These are phyloP conservation scores for Phacellophora camtschatica DNA, from an alignment of 30 jellyfish, hydroid and myxozoan species.

Conservation along the genomic window DNA sequence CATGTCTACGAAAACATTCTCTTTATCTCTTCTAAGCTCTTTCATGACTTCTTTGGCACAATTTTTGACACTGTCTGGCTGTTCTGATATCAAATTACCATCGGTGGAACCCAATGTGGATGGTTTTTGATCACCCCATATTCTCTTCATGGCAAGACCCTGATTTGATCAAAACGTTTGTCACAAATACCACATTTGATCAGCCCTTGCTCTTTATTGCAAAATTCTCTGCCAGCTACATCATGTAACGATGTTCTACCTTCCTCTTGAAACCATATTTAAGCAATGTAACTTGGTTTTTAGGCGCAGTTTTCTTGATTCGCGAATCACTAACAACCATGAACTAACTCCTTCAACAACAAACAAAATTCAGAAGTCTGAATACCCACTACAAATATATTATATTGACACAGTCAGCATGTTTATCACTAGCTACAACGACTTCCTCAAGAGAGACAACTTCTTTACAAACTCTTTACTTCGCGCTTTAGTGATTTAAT, in stretches of 20 bases:
- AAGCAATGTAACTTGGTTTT: not conserved
- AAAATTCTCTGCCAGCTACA: conserved; percentile 2
- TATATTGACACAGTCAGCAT: too few species aligned
- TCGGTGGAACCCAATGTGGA: not conserved
- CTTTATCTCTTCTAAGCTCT: too few species aligned
- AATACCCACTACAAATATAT: not conserved
- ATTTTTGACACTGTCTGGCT: too few species aligned
- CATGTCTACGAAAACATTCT: too few species aligned
- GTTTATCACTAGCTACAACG: too few species aligned
- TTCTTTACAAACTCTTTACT: too few species aligned
- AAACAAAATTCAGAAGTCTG: not conserved
- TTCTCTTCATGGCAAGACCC: conserved; percentile 29
- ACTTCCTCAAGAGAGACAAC: too few species aligned
- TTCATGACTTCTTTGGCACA: too few species aligned
- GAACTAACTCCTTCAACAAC: conserved; percentile 11
- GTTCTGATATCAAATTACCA: not conserved
- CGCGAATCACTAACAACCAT: not conserved
- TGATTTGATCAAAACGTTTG: not conserved
- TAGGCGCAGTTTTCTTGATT: not conserved
- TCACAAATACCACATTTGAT: conserved; percentile 15
- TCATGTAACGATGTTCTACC: not conserved
- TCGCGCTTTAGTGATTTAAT: too few species aligned
- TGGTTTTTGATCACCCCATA: conserved; percentile 25
- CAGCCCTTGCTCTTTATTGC: conserved; percentile 26
- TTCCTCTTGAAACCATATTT: not conserved